Conservation (phyloP, 2,113 vertebrate genomes). For the Regulus satrapa region DNA sequence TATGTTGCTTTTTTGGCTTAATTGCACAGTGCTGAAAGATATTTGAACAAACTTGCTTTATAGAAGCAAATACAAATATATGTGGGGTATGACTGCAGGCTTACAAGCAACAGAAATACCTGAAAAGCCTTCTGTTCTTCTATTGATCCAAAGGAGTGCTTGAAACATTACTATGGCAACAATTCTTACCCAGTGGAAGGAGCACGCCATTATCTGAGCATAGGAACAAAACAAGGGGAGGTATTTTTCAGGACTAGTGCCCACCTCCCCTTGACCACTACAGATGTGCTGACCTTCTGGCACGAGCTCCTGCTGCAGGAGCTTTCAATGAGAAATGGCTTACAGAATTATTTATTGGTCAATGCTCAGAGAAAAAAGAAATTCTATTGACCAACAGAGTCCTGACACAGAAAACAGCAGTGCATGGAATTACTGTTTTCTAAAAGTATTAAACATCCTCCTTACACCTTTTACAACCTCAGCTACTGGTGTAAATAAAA, state of each 20-base stretch:
- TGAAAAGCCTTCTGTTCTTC: slow-evolving; percentile 54
- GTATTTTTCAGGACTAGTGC: slow-evolving; percentile 16
- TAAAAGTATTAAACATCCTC: neutral
- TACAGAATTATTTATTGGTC: slow-evolving; percentile 35
- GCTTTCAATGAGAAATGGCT: slow-evolving; percentile 11
- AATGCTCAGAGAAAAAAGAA: neutral
- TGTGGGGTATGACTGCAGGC: neutral
- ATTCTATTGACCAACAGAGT: slow-evolving; percentile 25
- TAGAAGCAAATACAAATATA: neutral
- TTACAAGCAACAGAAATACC: slow-evolving; percentile 45
- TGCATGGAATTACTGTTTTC: slow-evolving; percentile 11
- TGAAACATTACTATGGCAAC: slow-evolving; percentile 76
- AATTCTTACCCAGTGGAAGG: slow-evolving; percentile 53
- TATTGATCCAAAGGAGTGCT: slow-evolving; percentile 69
- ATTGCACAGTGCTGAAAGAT: neutral
- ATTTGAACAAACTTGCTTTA: slow-evolving; percentile 12
- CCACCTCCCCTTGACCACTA: neutral
- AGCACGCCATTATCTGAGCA: slow-evolving; percentile 52
- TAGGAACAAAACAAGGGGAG: slow-evolving; percentile 44
- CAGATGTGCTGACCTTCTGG: slow-evolving; percentile 37
- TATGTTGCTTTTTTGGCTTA: neutral
- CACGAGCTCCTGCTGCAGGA: slow-evolving; percentile 32
- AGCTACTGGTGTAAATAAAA: neutral
- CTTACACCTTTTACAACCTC: neutral
- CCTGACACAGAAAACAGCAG: slow-evolving; percentile 12